phyloP scores from a whole-genome alignment of 2,797 vertebrate species.

The Periophthalmus magnuspinnatus region DNA sequence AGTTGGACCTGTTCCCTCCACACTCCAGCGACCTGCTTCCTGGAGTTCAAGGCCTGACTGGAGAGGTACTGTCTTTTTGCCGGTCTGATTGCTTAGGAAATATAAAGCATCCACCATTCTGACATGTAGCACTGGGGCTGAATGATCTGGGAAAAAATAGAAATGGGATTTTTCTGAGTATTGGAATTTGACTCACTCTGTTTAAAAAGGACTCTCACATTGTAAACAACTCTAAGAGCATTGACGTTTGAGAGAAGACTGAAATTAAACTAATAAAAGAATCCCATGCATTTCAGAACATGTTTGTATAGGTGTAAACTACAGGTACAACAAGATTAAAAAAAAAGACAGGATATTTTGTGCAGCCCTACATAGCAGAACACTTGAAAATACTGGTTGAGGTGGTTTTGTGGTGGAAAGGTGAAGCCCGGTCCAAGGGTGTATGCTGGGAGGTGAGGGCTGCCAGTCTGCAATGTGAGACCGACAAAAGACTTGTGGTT shows the following conservation, averaged over 20 bases:
- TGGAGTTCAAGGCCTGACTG: constrained; percentile 69
- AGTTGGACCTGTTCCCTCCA: constrained; percentile 69
- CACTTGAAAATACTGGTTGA: constrained; percentile 42
- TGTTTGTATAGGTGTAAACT: too few species aligned
- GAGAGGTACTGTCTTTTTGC: constrained; percentile 59
- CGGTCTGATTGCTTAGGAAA: constrained; percentile 56
- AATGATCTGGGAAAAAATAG: too few species aligned
- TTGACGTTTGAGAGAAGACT: too few species aligned
- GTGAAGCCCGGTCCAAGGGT: constrained; percentile 38
- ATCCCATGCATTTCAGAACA: too few species aligned
- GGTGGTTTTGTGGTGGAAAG: constrained; percentile 37
- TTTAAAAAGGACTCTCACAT: too few species aligned
- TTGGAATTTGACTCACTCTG: too few species aligned
- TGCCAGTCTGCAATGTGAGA: constrained; percentile 43
- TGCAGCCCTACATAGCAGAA: constrained; percentile 2
- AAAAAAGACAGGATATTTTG: too few species aligned
- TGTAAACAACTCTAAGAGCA: too few species aligned
- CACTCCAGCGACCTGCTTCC: constrained; percentile 68
- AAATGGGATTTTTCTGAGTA: too few species aligned
- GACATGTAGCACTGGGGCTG: constrained; percentile 30
- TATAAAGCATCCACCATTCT: constrained; percentile 47
- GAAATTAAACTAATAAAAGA: too few species aligned
- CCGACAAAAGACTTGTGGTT: constrained; percentile 29
- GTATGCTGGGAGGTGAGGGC: constrained; percentile 29
- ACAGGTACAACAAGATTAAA: too few species aligned